Conservation (phyloP, 1,140 invertebrate genomes). For the Monochamus saltuarius region DNA sequence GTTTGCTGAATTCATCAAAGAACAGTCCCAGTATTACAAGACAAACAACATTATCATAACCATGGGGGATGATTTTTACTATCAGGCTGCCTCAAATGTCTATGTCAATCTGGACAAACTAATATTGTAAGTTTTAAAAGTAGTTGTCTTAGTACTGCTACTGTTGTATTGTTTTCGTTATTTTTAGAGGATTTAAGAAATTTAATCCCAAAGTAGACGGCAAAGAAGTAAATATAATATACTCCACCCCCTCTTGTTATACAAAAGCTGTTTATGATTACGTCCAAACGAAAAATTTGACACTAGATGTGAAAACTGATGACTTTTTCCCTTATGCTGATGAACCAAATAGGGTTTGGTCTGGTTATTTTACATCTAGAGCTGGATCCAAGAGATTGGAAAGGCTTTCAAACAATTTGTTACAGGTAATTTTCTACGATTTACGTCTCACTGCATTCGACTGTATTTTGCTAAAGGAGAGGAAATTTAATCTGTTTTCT, state of each 20-base stretch:
- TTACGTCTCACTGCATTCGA: no score
- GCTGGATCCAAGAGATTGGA: conserved; percentile 81
- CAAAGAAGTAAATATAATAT: conserved; percentile 73
- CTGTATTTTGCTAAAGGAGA: no score
- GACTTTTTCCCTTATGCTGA: conserved; percentile 91
- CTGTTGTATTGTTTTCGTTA: no score
- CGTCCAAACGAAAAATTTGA: conserved; percentile 44
- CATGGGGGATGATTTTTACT: conserved; percentile 94
- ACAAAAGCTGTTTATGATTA: conserved; percentile 75
- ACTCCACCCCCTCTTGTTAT: conserved; percentile 95
- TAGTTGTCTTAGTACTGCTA: conserved; percentile 63
- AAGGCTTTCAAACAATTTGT: conserved; percentile 73
- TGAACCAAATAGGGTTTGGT: conserved; percentile 87
- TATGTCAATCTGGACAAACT: conserved; percentile 88
- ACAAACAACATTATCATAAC: conserved; percentile 82
- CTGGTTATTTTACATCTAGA: conserved; percentile 92
- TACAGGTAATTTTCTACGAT: no score
- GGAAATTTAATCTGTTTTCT: conserved; percentile 58
- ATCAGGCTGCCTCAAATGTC: conserved; percentile 81
- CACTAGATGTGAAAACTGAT: conserved; percentile 39
- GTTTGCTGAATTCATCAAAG: conserved; percentile 58
- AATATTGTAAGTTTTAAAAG: conserved; percentile 68
- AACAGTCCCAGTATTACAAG: conserved; percentile 55
- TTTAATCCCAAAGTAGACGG: conserved; percentile 64
- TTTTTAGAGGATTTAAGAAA: no score